These are phyloP conservation scores for Hemichromis elongatus DNA, from an alignment of 2,113 vertebrate genomes.

Conservation along the genomic window DNA sequence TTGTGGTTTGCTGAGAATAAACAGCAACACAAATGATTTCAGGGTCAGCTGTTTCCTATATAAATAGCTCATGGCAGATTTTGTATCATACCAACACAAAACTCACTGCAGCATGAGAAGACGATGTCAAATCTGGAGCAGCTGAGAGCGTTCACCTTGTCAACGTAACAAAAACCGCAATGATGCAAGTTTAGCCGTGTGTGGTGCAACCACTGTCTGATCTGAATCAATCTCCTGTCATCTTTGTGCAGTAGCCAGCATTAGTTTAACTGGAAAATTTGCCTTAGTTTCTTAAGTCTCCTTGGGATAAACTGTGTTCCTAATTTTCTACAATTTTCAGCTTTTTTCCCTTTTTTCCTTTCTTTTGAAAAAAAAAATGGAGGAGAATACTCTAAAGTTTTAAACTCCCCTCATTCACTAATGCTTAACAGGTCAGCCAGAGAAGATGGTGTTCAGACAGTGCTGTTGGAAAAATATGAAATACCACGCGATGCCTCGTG, in stretches of 20 bases:
- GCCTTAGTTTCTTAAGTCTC: neutral
- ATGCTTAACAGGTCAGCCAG: neutral
- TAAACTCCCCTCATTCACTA: neutral
- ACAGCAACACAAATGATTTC: neutral
- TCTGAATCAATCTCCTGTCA: neutral
- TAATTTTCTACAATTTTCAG: neutral
- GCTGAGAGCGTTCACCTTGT: slow-evolving; percentile 10
- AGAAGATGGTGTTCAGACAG: too few relatives aligned
- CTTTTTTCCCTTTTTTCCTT: neutral
- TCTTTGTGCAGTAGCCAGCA: neutral
- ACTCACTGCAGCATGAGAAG: neutral
- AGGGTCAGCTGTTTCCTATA: neutral
- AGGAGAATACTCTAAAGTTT: neutral
- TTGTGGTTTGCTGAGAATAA: neutral
- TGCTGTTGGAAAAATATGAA: neutral
- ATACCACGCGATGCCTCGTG: neutral
- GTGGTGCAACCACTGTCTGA: slow-evolving; percentile 38
- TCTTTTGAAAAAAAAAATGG: too few relatives aligned
- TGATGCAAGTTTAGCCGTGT: slow-evolving; percentile 23
- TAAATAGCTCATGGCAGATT: neutral
- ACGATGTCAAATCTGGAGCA: neutral
- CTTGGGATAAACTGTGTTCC: neutral
- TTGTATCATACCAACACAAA: neutral
- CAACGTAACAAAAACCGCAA: neutral
- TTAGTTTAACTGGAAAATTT: neutral